Evolutionary conservation across 2,888 invertebrate species (phyloP), one percentile per base, ranked within the genome.

Genomic region (Dicyrtoma fusca): DNA sequence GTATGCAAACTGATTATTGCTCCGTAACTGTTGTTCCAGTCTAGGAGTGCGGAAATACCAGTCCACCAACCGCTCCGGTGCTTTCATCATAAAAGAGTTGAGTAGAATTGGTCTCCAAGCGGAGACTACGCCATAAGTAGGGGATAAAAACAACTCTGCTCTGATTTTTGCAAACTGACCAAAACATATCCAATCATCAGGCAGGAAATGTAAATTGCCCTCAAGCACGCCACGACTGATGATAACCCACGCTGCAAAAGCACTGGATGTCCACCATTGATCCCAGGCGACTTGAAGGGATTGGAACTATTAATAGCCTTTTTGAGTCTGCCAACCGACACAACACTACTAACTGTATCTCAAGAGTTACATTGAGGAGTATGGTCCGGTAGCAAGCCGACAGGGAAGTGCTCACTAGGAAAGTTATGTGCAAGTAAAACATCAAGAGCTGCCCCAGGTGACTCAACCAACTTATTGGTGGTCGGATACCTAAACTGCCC

Each of bases 201-300:
- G 21, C 55, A 55, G 19, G 55, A 17, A 11, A 2, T 11, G 55
- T 21, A 55, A 4, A 55, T 5, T 34, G 8, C 34, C 3, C 34
- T 5, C 8, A 34, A 34, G 8, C 8, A 8, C 3, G 4, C 34
- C 3, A 8, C 3, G 34, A 34, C 8, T 3, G 8, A 5, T 34
- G 3, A 3, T 8, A 34, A 8, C 8, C 34, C 8, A 34, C 34
- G 34, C 34, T 34, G 34, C 8, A 34, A 3, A 3, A 34, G 8
- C 4, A 34, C 34, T 5, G 34, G 34, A 5, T 5, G 8, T 5
- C 3, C 8, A 5, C 34, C 34, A 34, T 34, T 8, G 65, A 0
- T 75, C 77, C 1, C 72, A 55, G 1, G 77, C 62, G 34, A 34
- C 62, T 73, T 75, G 21, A 25, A 73, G 0, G 72, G 53, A 0